These are phyloP conservation scores for Muntiacus muntjak DNA, from an alignment of 2,113 vertebrate genomes.

Conservation along the genomic window DNA sequence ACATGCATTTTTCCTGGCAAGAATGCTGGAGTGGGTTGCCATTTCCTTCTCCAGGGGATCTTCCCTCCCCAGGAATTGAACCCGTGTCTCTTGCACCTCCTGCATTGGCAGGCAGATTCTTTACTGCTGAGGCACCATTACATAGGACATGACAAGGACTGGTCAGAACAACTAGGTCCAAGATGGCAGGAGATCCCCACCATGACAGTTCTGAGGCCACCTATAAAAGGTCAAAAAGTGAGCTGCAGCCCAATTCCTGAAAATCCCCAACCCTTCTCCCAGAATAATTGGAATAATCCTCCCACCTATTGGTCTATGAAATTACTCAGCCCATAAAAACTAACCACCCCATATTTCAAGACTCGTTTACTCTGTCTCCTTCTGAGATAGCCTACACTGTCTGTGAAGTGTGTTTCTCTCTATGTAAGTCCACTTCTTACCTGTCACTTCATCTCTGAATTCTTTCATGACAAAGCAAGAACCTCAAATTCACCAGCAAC, in stretches of 20 bases:
- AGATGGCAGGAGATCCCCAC: neutral
- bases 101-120: neutral
- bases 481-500: neutral
- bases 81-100: neutral
- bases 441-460: neutral
- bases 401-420: neutral
- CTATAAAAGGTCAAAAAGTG: neutral
- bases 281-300: neutral
- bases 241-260: neutral
- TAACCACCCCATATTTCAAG: neutral
- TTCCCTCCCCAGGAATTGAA: neutral
- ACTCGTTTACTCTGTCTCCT: neutral
- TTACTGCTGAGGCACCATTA: neutral
- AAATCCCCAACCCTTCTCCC: neutral
- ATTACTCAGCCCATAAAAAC: neutral
- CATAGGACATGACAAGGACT: neutral
- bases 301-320: neutral
- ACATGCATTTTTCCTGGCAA: neutral
- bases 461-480: neutral
- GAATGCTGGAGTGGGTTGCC: neutral
- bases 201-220: neutral
- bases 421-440: neutral
- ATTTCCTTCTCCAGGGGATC: neutral
- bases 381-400: neutral
- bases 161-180: neutral